phyloP scores from a whole-genome alignment of 2,797 vertebrate species.

The Peromyscus melanophrys region DNA sequence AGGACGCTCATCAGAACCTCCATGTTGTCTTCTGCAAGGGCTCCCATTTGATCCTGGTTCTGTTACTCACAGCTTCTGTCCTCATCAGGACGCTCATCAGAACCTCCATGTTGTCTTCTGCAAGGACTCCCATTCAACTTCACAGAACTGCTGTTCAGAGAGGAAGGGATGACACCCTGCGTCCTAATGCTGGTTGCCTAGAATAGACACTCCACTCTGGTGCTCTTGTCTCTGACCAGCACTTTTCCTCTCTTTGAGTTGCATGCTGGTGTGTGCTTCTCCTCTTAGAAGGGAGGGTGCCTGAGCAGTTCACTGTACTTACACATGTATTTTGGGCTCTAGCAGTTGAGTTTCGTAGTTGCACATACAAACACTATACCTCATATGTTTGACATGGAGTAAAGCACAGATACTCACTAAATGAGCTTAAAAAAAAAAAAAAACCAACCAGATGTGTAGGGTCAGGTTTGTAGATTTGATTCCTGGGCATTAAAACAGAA shows the following conservation, averaged over 20 bases:
- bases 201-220: rapidly evolving
- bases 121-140: rapidly evolving
- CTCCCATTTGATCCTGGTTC: rapidly evolving
- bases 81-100: background rate
- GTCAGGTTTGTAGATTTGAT: background rate
- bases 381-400: background rate
- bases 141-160: background rate
- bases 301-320: background rate
- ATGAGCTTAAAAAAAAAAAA: background rate
- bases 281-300: background rate
- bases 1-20: background rate
- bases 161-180: background rate
- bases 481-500: constrained; percentile 1
- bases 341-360: background rate
- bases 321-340: background rate
- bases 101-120: background rate
- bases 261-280: background rate
- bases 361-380: background rate
- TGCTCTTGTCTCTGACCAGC: background rate
- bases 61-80: background rate
- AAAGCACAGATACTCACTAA: rapidly evolving
- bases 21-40: rapidly evolving
- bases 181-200: no score
- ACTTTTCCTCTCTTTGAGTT: background rate
- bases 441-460: background rate